Conservation (phyloP, 2,888 invertebrate species). For the Blera fallax region DNA sequence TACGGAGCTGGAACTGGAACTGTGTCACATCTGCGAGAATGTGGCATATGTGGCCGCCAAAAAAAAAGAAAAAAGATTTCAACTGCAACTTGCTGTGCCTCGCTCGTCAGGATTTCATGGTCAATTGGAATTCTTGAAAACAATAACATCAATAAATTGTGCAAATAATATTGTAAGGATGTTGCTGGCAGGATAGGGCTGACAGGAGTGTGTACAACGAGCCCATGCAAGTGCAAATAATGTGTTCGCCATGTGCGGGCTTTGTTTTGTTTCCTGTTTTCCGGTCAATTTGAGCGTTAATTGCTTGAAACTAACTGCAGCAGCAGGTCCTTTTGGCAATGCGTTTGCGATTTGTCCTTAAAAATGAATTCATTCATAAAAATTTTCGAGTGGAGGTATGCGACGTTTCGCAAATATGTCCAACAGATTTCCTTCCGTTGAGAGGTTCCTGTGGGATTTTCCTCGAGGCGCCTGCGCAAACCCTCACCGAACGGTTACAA, state of each 20-base stretch:
- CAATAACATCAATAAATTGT: constrained; percentile 43
- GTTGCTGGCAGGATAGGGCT: neutral
- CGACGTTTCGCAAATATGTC: constrained; percentile 60
- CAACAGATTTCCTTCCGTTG: constrained; percentile 51
- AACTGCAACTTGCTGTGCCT: neutral
- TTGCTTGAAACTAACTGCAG: constrained; percentile 17
- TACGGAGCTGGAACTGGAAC: neutral
- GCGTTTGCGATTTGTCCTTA: constrained; percentile 6
- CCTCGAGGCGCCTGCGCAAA: constrained; percentile 44
- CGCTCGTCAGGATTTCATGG: constrained; percentile 16
- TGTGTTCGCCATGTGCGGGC: constrained; percentile 59
- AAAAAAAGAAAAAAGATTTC: neutral
- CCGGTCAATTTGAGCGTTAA: constrained; percentile 47
- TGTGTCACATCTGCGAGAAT: neutral
- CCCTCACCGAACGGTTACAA: constrained; percentile 43
- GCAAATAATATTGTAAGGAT: constrained; percentile 38
- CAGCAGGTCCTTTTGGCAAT: constrained; percentile 34
- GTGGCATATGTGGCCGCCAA: neutral
- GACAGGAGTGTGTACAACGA: neutral
- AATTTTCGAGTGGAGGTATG: neutral
- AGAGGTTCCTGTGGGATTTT: constrained; percentile 8
- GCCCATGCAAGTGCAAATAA: constrained; percentile 63
- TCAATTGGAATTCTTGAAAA: constrained; percentile 30
- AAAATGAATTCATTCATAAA: constrained; percentile 51
- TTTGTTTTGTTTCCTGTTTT: constrained; percentile 31